These are phyloP conservation scores for Myotis yumanensis DNA, from an alignment of 2,113 vertebrate species.

Conservation along the genomic window DNA sequence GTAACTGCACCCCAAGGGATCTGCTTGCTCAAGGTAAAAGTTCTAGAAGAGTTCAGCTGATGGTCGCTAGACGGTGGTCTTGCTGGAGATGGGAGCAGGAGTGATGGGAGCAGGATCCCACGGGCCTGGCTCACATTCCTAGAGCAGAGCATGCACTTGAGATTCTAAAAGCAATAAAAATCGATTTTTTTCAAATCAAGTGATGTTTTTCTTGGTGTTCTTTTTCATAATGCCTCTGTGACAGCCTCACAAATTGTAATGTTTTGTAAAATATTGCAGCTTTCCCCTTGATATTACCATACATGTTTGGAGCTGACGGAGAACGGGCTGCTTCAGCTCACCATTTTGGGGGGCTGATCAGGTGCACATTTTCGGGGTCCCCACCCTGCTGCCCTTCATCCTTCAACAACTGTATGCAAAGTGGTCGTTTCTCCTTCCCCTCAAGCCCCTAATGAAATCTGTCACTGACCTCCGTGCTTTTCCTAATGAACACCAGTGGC, in stretches of 20 bases:
- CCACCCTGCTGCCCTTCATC: background rate
- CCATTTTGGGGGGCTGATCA: background rate
- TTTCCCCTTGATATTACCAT: background rate
- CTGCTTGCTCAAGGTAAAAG: background rate
- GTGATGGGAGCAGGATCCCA: background rate
- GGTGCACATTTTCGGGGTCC: background rate
- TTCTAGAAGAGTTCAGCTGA: background rate
- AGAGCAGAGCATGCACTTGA: background rate
- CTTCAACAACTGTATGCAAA: background rate
- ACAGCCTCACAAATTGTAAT: background rate
- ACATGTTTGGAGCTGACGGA: background rate
- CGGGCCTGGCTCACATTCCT: no score
- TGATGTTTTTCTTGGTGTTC: background rate
- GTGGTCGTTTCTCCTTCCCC: background rate
- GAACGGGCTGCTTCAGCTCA: background rate
- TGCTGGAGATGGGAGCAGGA: background rate
- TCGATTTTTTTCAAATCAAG: background rate
- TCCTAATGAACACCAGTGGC: background rate
- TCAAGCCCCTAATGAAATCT: background rate
- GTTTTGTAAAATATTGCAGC: background rate
- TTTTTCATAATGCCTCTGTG: background rate
- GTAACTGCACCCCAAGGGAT: background rate
- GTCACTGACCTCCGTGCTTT: background rate
- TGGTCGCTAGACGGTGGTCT: background rate
- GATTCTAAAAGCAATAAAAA: background rate